Conservation (phyloP, 2,888 invertebrate species). For the Phengaris alcon region DNA sequence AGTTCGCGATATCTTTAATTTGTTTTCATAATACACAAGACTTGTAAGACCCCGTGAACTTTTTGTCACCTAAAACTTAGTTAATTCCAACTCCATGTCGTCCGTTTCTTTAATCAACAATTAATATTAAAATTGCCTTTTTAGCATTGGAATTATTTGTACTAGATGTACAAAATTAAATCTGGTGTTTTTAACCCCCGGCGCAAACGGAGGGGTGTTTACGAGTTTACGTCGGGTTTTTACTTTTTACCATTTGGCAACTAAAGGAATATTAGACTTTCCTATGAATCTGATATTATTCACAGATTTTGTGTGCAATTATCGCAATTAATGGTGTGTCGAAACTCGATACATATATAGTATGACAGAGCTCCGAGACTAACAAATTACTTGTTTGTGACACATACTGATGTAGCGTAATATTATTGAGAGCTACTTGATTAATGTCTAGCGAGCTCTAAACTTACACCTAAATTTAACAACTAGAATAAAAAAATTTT, state of each 20-base stretch:
- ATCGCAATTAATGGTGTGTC: slow-evolving; percentile 6
- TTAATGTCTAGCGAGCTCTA: background rate
- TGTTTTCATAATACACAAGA: background rate
- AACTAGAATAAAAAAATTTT: background rate
- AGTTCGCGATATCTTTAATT: slow-evolving; percentile 2
- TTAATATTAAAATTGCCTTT: too few species aligned
- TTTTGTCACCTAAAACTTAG: background rate
- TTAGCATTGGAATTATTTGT: too few species aligned
- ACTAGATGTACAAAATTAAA: too few species aligned
- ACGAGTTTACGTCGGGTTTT: too few species aligned
- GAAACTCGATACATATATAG: slow-evolving; percentile 8
- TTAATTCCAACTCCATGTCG: background rate
- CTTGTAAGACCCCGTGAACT: background rate
- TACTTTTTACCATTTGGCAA: too few species aligned
- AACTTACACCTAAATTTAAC: slow-evolving; percentile 1
- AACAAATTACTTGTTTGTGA: slow-evolving; percentile 24
- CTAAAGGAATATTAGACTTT: background rate
- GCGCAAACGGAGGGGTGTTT: too few species aligned
- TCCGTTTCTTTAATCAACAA: background rate
- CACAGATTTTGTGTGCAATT: background rate
- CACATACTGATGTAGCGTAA: background rate
- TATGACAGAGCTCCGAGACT: background rate
- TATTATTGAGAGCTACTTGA: slow-evolving; percentile 7
- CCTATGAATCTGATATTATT: background rate
- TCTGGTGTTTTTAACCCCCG: too few species aligned